Evolutionary conservation across 2,797 vertebrate genomes (phyloP).

Genomic region (Mormyrus proboscirostris): DNA sequence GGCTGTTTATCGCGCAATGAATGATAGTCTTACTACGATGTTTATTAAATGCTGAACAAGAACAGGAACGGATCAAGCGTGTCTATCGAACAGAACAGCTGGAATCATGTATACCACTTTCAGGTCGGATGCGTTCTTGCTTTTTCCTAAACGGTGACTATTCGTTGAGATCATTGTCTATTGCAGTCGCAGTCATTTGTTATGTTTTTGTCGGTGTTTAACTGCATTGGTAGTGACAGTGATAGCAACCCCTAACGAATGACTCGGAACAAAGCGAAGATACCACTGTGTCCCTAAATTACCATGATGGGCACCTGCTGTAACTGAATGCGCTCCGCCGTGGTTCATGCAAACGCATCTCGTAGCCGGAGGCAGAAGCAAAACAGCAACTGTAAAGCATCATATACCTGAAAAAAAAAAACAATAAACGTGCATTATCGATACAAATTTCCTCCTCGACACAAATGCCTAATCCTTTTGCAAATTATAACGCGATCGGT

Average conservation of each 20-base stretch:
- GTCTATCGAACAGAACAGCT: neutral
- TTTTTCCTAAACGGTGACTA: neutral
- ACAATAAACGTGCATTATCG: neutral
- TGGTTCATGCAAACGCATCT: neutral
- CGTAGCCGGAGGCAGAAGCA: neutral
- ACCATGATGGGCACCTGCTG: constrained; percentile 7
- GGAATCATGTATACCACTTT: constrained; percentile 1
- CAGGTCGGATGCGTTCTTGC: neutral
- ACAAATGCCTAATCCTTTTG: neutral
- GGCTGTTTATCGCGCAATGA: neutral
- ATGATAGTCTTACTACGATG: neutral
- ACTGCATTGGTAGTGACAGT: neutral
- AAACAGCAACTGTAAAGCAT: neutral
- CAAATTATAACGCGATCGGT: neutral
- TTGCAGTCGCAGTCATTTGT: neutral
- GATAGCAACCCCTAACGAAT: neutral
- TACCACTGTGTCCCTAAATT: neutral
- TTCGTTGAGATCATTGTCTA: neutral
- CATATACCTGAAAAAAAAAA: neutral
- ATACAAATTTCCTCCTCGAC: neutral
- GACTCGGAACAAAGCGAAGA: constrained; percentile 7
- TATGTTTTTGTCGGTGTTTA: neutral
- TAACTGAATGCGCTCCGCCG: neutral
- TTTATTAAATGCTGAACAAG: neutral
- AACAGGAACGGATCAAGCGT: neutral